Evolutionary conservation across 2,888 invertebrate genomes (phyloP).

Genomic region (Xestoiulus laeticollis): DNA sequence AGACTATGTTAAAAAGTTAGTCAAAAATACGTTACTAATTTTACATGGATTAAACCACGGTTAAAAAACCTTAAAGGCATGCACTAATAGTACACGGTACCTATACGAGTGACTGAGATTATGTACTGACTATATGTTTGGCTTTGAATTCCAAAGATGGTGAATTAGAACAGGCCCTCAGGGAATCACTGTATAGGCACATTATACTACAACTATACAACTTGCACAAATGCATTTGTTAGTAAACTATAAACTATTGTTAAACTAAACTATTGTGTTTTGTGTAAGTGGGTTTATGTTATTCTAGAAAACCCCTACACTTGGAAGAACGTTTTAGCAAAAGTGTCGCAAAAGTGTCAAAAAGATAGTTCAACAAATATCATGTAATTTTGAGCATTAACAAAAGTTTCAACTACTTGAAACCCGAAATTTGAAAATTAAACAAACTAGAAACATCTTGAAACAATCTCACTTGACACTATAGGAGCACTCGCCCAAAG

Average conservation of each 20-base stretch:
- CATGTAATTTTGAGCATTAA: background rate
- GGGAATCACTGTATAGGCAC: conserved; percentile 7
- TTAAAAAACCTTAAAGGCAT: background rate
- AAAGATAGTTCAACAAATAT: background rate
- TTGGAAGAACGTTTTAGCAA: background rate
- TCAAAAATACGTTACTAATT: background rate
- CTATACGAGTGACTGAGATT: background rate
- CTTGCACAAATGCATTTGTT: background rate
- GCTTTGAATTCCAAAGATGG: background rate
- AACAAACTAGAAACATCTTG: background rate
- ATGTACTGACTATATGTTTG: background rate
- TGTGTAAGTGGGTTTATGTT: background rate
- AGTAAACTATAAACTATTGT: background rate
- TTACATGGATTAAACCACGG: background rate
- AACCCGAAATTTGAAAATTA: background rate
- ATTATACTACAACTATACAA: background rate
- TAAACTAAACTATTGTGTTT: background rate
- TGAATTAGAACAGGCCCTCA: background rate
- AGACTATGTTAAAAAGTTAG: background rate
- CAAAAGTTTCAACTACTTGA: background rate
- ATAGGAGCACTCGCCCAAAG: conserved; percentile 7
- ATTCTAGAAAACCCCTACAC: background rate
- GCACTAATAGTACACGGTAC: background rate
- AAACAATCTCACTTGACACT: background rate
- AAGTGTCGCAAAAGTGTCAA: background rate